Base-by-base conservation (phyloP, 2,797 vertebrate genomes). In the Coccyzus lansbergi region DNA sequence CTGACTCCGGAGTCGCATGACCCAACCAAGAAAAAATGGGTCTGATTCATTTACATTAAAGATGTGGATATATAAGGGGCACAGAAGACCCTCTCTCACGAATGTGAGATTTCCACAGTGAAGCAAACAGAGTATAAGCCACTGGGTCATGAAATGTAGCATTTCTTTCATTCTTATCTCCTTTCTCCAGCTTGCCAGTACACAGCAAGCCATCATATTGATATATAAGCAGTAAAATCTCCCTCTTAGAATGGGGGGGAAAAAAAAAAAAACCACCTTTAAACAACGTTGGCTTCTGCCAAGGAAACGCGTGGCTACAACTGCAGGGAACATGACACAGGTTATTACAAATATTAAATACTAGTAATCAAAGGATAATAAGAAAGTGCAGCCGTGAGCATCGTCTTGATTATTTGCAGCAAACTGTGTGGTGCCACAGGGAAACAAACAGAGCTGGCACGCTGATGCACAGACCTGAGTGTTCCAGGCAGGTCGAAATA, bases 131-230 rank as follows among this genome's bases (percentile, higher is more conserved):
- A 91, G 88, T 76, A 88, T 82, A 95, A 96, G 93, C 89, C 94
- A 93, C 60, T 82, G 78, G 93, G 92, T 97, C 95, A 95, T 68
- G 85, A 96, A 96, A 95, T 94, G 83, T 15, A 88, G 76, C 91
- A 94, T 94, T 97, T 97, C 93, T 95, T 90, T 92, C 95, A 95
- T 88, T 94, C 97, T 97, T 97, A 97, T 97, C 97, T 97, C 92
- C 88, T 88, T 93, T 96, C 78, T 77, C 91, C 96, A 97, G 95
- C 96, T 97, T 95, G 96, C 94, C 83, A 83, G 94, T 81, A 64
- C 71, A 79, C 85, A 95, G 92, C 74, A 81, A 92, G 92, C 65
- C 81, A 91, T 93, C 93, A 81, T 49, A 89, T 83, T 94, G 94
- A 92, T 95, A 94, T 49, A 96, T 74, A 97, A 94, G 94, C 80